phyloP scores from a whole-genome alignment of 2,113 vertebrate species.

The Limanda limanda region DNA sequence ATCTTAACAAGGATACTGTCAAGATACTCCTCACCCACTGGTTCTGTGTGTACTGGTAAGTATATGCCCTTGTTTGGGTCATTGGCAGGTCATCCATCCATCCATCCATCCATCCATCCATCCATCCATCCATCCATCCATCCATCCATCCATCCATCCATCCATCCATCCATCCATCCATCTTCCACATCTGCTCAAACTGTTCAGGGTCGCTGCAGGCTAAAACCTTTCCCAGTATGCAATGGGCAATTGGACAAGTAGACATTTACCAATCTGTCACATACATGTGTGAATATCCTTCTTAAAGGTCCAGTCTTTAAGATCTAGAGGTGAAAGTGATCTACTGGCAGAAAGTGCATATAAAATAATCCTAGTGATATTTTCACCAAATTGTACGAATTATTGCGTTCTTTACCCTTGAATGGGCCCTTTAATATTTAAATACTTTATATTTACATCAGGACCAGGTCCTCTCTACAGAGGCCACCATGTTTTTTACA shows the following conservation, averaged over 20 bases:
- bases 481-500: too few species aligned
- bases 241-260: background rate
- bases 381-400: too few species aligned
- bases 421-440: too few species aligned
- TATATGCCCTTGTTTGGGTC: conserved; percentile 22
- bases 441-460: too few species aligned
- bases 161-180: conserved; percentile 27
- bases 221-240: conserved; percentile 4
- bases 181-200: background rate
- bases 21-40: conserved; percentile 7
- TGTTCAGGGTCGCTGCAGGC: background rate
- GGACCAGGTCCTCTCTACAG: too few species aligned
- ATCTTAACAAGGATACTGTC: conserved; percentile 16
- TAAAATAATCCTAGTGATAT: too few species aligned
- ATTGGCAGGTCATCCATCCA: conserved; percentile 30
- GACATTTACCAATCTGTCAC: background rate
- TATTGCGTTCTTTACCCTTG: too few species aligned
- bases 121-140: conserved; percentile 22
- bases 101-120: conserved; percentile 9
- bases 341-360: too few species aligned
- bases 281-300: background rate
- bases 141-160: conserved; percentile 18
- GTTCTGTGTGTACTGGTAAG: conserved; percentile 13
- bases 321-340: too few species aligned
- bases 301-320: too few species aligned